Conservation (phyloP, 1,140 invertebrate species). For the Sipha flava region DNA sequence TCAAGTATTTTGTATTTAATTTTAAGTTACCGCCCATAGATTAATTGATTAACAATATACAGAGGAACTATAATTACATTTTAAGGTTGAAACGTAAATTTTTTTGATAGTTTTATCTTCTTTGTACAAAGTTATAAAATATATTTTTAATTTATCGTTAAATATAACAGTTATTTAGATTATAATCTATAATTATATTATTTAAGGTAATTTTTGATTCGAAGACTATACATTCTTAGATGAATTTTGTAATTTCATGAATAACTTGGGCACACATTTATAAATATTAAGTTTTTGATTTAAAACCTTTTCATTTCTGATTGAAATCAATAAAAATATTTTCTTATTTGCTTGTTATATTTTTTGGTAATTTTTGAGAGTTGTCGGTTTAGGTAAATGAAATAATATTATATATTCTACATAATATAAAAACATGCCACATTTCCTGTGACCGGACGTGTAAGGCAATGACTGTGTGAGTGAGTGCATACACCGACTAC, state of each 20-base stretch:
- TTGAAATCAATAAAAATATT: not conserved
- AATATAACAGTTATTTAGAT: no score
- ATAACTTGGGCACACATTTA: no score
- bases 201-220: not conserved
- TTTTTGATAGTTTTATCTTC: not conserved
- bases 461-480: not conserved
- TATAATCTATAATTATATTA: no score
- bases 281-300: not conserved
- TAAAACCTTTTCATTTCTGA: not conserved
- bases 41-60: not conserved
- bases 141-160: no score
- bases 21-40: not conserved
- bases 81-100: not conserved
- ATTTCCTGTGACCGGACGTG: not conserved
- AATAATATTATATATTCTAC: not conserved
- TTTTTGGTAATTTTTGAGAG: not conserved
- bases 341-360: not conserved
- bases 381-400: not conserved
- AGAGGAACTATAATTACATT: not conserved
- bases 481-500: not conserved
- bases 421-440: not conserved
- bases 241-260: no score
- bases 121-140: not conserved
- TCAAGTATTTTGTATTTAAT: not conserved
- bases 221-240: no score